Conservation (phyloP, 2,113 vertebrate species). For the Psettodes erumei region DNA sequence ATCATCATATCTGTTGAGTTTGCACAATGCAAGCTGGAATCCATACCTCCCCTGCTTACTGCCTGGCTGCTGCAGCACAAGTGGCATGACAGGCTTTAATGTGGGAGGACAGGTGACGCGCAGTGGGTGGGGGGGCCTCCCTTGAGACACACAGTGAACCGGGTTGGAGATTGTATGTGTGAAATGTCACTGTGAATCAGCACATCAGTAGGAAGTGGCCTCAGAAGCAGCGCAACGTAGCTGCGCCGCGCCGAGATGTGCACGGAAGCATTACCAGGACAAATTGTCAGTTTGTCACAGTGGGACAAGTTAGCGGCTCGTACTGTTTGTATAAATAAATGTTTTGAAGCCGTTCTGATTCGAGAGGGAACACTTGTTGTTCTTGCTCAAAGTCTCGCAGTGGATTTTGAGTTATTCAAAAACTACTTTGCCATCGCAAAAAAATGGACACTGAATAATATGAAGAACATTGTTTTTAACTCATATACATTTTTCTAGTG, state of each 20-base stretch:
- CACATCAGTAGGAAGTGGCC: constrained; percentile 37
- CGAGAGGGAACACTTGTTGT: background rate
- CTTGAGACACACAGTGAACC: constrained; percentile 41
- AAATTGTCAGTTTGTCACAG: background rate
- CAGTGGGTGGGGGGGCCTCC: constrained; percentile 41
- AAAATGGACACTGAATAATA: background rate
- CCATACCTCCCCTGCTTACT: constrained; percentile 9
- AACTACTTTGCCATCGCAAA: background rate
- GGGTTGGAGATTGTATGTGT: constrained; percentile 60
- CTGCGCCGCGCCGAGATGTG: background rate
- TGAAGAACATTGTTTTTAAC: background rate
- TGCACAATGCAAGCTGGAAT: background rate
- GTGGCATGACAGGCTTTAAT: constrained; percentile 56
- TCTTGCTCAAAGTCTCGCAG: background rate
- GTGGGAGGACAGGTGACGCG: constrained; percentile 62
- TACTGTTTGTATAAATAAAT: background rate
- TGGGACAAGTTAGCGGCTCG: background rate
- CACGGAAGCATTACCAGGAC: constrained; percentile 16
- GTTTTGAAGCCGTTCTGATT: background rate
- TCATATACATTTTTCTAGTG: background rate
- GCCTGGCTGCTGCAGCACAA: constrained; percentile 8
- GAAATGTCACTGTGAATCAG: constrained; percentile 73
- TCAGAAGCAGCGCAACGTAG: constrained; percentile 17
- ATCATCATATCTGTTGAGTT: background rate
- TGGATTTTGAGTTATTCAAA: background rate